Percentiles rank a stretch among this genome's conserved stretches.
Conservation (phyloP, 2,888 invertebrate species). For the Galeruca laticollis region DNA sequence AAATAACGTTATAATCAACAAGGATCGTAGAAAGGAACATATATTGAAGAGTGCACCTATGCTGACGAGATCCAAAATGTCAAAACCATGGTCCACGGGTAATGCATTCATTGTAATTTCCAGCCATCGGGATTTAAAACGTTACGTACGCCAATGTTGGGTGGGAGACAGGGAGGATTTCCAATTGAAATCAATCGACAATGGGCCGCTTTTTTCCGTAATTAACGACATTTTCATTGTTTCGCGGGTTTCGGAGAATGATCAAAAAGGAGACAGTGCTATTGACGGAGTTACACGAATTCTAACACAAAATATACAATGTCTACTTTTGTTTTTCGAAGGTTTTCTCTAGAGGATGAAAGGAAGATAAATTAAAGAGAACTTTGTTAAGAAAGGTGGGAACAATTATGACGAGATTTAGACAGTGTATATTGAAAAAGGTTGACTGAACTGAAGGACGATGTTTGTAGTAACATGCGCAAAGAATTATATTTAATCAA, state of each 20-base stretch:
- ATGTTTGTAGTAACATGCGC: no score
- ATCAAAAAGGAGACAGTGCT: conserved; percentile 3
- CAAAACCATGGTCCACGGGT: no score
- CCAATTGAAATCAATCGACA: conserved; percentile 10
- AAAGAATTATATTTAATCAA: no score
- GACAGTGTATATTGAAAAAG: no score
- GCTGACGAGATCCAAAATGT: no score
- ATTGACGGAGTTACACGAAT: not conserved
- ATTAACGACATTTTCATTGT: conserved; percentile 15
- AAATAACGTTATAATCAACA: no score
- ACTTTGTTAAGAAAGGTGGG: not conserved
- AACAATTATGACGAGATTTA: not conserved
- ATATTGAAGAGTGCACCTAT: no score
- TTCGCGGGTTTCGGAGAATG: conserved; percentile 1
- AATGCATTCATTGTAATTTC: no score
- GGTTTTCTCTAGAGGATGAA: not conserved
- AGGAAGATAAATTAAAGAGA: conserved; percentile 11
- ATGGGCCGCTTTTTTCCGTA: conserved; percentile 5
- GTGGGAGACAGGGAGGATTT: not conserved
- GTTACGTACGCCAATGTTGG: not conserved
- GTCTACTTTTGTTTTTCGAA: conserved; percentile 7
- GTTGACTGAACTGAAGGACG: no score
- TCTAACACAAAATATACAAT: not conserved
- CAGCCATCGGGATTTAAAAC: not conserved
- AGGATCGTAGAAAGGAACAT: no score